Base-by-base conservation (phyloP, 2,797 vertebrate species). In the Peromyscus aztecus region DNA sequence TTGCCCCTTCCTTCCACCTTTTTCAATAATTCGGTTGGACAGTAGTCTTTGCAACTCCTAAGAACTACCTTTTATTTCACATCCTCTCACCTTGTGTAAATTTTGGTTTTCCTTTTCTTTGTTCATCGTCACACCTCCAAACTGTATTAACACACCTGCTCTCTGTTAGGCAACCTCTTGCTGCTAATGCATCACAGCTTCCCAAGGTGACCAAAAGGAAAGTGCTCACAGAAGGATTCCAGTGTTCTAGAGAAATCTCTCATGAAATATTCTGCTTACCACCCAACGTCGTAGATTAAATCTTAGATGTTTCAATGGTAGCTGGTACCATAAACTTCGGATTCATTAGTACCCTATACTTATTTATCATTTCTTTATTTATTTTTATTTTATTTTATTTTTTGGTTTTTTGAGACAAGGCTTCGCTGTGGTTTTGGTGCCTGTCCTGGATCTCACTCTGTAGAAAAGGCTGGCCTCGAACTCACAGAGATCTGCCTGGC, bases 151-250 rank as follows among this genome's bases (percentile, higher is more conserved):
- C 31, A 89, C 31, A 87, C 19, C 29, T 89, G 52, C 14, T 9
- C 55, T 34, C 86, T 89, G 75, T 90, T 59, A 65, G 49, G 12
- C 49, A 57, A 82, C 59, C 63, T 83, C 19, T 27, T 13, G 13
- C 34, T 91, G 82, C 83, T 8, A 49, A 17, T 89, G 63, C 93
- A 46, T 94, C 86, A 78, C 14, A 80, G 31, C 13, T 69, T 95
- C 9, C 75, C 34, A 61, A 55, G 55, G 37, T 13, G 7, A 83
- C 81, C 52, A 21, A 40, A 71, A 40, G 55, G 19, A 77, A 94
- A 83, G 43, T 5, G 14, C 78, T 78, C 9, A 34, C 65, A 77
- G 69, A 87, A 52, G 37, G 92, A 87, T 83, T 27, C 40, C 0
- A 63, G 21, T 81, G 87, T 92, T 81, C 23, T 31, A 80, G 29